Conservation (phyloP, 2,113 vertebrate species). For the Suncus etruscus region DNA sequence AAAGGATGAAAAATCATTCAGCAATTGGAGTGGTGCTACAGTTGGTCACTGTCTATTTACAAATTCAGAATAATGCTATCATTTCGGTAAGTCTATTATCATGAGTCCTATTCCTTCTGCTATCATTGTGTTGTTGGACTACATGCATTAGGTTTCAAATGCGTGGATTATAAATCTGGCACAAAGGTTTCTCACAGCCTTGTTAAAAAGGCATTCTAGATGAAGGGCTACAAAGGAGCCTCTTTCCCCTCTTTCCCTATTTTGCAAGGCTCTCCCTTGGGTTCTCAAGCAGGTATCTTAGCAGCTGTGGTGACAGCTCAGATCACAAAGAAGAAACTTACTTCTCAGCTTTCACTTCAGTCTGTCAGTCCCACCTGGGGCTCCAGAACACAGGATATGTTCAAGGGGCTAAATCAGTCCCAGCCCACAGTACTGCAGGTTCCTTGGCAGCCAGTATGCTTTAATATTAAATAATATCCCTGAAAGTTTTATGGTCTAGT, state of each 20-base stretch:
- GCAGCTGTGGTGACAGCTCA: slow-evolving; percentile 51
- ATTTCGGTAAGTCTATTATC: slow-evolving; percentile 92
- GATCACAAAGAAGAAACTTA: too few species aligned
- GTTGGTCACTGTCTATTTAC: slow-evolving; percentile 91
- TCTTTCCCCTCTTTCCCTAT: slow-evolving; percentile 85
- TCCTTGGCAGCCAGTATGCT: not conserved
- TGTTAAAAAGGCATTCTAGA: slow-evolving; percentile 78
- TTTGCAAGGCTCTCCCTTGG: slow-evolving; percentile 86
- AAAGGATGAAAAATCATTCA: slow-evolving; percentile 92
- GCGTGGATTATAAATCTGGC: too few species aligned
- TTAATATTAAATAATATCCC: not conserved
- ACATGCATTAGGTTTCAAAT: slow-evolving; percentile 50
- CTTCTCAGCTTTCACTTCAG: too few species aligned
- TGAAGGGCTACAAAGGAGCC: slow-evolving; percentile 88
- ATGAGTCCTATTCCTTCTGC: slow-evolving; percentile 88
- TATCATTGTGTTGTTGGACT: slow-evolving; percentile 89
- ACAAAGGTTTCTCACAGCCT: too few species aligned
- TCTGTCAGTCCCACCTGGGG: slow-evolving; percentile 74
- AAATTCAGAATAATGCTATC: slow-evolving; percentile 93
- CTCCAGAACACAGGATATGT: slow-evolving; percentile 83
- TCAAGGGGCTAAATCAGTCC: slow-evolving; percentile 86
- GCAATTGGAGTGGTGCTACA: slow-evolving; percentile 91
- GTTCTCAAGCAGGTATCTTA: slow-evolving; percentile 87
- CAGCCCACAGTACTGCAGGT: slow-evolving; percentile 52
- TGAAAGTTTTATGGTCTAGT: not conserved